Base-by-base conservation (phyloP, 2,888 invertebrate genomes). In the Epinotia demarniana region DNA sequence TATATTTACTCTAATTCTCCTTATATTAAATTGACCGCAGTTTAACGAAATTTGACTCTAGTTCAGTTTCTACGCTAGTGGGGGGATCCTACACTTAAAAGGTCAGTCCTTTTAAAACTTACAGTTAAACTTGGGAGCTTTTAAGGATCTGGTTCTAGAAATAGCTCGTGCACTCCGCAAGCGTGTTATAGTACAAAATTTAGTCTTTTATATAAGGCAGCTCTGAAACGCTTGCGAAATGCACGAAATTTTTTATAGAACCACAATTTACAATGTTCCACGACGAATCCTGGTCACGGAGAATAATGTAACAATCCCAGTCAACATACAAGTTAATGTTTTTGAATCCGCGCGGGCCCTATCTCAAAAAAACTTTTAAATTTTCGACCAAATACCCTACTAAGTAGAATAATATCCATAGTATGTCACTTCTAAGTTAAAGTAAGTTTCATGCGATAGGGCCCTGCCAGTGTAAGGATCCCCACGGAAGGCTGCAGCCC, bases 201-300 rank as follows among this genome's bases (percentile, higher is more conserved):
- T 60, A 69, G 68, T 68, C 43, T 69, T 46, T 46, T 12, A 58
- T 16, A 23, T 69, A 69, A 69, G 69, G 69, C 69, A 69, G 43
- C 27, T 58, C 16, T 43, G 23, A 46, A 33, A 12, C 16, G 64
- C n/a, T 69, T 19, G 69, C n/a, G 16, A 60, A 60, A n/a, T 13
- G 46, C 46, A 60, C 46, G 23, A 58, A 53, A 60, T 27, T 60
- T 27, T 43, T 16, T 2, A n/a, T 60, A 1, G 19, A 43, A 43
- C 12, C 13, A 2, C 19, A n/a, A 63, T 18, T 12, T 8, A 13
- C 18, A 63, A 39, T 46, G 39, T 43, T 63, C 9, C 13, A 58
- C 12, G 11, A 58, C 27, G 23, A 19, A 58, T 58, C 27, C 58
- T 58, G 58, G 58, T 58, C 58, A 58, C 58, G 58, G 13, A 1